A percentile compares a stretch with the other conserved stretches of the same genome.
These are phyloP conservation scores for Gnathonemus longibarbis DNA, from an alignment of 2,113 vertebrate genomes.

Conservation along the genomic window DNA sequence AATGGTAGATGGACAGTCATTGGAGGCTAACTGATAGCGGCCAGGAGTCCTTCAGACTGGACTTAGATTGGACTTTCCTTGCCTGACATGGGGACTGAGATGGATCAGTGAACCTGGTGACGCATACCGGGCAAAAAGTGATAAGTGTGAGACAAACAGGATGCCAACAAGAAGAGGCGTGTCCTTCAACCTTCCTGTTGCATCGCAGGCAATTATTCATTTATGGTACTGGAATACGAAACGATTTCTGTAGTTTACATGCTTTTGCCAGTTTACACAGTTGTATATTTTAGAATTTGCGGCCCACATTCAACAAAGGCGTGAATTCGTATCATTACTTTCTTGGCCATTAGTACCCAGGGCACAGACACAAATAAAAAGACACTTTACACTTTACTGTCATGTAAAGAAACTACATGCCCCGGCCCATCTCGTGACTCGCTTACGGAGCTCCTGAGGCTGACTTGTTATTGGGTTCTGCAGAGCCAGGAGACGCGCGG, in stretches of 20 bases:
- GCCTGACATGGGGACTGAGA: slow-evolving; percentile 25
- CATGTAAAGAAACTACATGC: background rate
- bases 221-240: background rate
- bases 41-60: background rate
- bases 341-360: background rate
- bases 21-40: background rate
- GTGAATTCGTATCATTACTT: background rate
- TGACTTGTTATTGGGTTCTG: background rate
- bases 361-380: background rate
- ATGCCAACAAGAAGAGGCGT: slow-evolving; percentile 21
- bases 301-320: background rate
- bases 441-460: background rate
- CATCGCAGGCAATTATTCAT: background rate
- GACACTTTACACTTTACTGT: too few relatives aligned
- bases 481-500: slow-evolving; percentile 72
- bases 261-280: background rate
- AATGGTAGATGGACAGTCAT: background rate
- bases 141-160: slow-evolving; percentile 34
- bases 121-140: slow-evolving; percentile 4
- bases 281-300: background rate
- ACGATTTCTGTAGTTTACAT: background rate
- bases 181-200: background rate
- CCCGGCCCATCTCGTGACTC: background rate
- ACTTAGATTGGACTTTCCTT: background rate
- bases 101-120: background rate